Evolutionary conservation across 2,888 invertebrate species (phyloP), one percentile per base, ranked within the genome.

Genomic region (Cephus nigrinus): DNA sequence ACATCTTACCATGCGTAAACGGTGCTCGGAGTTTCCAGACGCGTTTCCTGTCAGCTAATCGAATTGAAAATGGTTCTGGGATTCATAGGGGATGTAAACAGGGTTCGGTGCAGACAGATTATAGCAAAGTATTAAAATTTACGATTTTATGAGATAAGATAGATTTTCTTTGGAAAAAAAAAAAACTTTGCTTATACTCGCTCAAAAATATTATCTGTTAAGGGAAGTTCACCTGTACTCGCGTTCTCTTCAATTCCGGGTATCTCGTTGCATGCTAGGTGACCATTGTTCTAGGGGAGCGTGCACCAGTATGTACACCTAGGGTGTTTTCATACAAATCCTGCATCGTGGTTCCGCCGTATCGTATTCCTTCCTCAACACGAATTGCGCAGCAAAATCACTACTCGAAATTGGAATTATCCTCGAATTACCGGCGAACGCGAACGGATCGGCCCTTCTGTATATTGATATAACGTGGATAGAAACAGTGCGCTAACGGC

Each of bases 321-420:
- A 55, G 55, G 55, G 55, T 55, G 55, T 55, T 55, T 23, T 23
- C 55, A 23, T 23, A 55, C 55, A 55, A 55, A 55, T n/a, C 33
- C 74, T 75, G 23, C 75, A 40, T 75, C 40, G 74, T 71, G 74
- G 77, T 74, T 77, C 76, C 75, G 75, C 35, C 68, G 77, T 80
- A 81, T 79, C 79, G 77, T 81, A 82, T 82, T 86, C 85, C 86
- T 87, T 86, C 82, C 86, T 83, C 83, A 81, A 87, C 87, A 87
- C 84, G 84, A 88, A 88, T 86, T 86, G 86, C 85, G 86, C 86
- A 86, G 83, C 86, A 83, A 85, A 87, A 87, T 88, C 85, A 84
- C 86, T 83, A 85, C 85, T 87, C 84, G 85, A 87, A 86, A 87
- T 87, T 86, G 84, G 85, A 87, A 88, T 88, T 87, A 87, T 86